Conservation (phyloP, 2,888 invertebrate species). For the Sarcophaga subvicina region DNA sequence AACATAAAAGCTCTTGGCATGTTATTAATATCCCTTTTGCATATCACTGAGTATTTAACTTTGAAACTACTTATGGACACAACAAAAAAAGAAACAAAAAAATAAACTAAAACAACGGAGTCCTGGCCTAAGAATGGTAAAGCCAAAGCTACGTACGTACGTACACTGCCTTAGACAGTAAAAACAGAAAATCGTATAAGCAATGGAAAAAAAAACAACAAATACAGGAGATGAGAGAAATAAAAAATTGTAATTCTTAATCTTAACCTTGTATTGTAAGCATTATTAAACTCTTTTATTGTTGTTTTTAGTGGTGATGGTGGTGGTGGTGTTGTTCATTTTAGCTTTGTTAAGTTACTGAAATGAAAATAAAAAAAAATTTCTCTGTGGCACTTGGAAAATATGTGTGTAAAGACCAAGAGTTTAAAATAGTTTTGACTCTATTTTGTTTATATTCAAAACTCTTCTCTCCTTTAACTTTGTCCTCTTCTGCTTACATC, state of each 20-base stretch:
- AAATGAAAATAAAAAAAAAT: not conserved
- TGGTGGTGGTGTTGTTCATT: not conserved
- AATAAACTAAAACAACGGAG: constrained; percentile 35
- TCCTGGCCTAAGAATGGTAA: constrained; percentile 45
- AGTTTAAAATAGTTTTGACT: constrained; percentile 22
- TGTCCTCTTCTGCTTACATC: not conserved
- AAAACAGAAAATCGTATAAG: not conserved
- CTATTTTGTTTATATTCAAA: not conserved
- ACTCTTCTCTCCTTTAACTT: constrained; percentile 21
- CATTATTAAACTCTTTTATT: constrained; percentile 48
- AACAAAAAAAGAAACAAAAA: constrained; percentile 22
- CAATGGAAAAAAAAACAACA: constrained; percentile 20
- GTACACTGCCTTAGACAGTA: not conserved
- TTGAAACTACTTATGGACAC: constrained; percentile 53
- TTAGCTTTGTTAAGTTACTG: not conserved
- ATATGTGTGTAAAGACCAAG: not conserved
- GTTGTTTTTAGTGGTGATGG: not conserved
- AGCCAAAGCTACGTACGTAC: not conserved
- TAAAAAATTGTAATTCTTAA: constrained; percentile 66
- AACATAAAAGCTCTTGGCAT: constrained; percentile 70
- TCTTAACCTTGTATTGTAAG: constrained; percentile 64
- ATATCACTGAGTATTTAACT: constrained; percentile 67
- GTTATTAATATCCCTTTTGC: constrained; percentile 69
- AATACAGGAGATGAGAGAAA: constrained; percentile 48
- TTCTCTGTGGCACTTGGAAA: not conserved